phyloP scores from a whole-genome alignment of 2,888 invertebrate species.

The Zygothrica quintamaculata region DNA sequence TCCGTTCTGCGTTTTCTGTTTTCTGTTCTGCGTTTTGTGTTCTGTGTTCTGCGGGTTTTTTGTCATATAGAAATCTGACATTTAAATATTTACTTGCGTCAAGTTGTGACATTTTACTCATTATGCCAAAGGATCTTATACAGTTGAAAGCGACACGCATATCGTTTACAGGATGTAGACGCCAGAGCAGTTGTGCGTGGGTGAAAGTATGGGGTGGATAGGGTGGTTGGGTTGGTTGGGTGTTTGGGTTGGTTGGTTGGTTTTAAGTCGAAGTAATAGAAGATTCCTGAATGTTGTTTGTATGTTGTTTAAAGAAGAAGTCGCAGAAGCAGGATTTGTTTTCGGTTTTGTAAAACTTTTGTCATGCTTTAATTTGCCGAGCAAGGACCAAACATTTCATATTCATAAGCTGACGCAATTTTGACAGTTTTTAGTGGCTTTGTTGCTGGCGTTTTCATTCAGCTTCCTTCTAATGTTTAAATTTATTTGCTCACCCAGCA shows the following conservation, averaged over 20 bases:
- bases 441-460: slow-evolving; percentile 35
- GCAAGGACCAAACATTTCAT: slow-evolving; percentile 54
- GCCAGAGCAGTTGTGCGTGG: slow-evolving; percentile 1
- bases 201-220: background rate
- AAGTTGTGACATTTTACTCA: slow-evolving; percentile 82
- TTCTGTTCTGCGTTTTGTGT: slow-evolving; percentile 1
- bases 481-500: slow-evolving; percentile 69
- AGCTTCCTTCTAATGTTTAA: slow-evolving; percentile 62
- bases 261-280: too few species aligned
- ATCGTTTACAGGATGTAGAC: slow-evolving; percentile 34
- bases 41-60: slow-evolving; percentile 10
- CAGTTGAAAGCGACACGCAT: slow-evolving; percentile 35
- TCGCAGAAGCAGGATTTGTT: slow-evolving; percentile 11
- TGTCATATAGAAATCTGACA: slow-evolving; percentile 79
- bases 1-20: slow-evolving; percentile 15
- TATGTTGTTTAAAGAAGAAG: too few species aligned
- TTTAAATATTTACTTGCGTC: slow-evolving; percentile 83
- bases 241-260: background rate
- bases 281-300: too few species aligned
- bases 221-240: background rate
- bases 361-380: slow-evolving; percentile 56
- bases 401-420: slow-evolving; percentile 77
- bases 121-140: slow-evolving; percentile 49
- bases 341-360: slow-evolving; percentile 56
- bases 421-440: slow-evolving; percentile 75